Conservation (phyloP, 2,113 vertebrate species). For the Caloenas nicobarica region DNA sequence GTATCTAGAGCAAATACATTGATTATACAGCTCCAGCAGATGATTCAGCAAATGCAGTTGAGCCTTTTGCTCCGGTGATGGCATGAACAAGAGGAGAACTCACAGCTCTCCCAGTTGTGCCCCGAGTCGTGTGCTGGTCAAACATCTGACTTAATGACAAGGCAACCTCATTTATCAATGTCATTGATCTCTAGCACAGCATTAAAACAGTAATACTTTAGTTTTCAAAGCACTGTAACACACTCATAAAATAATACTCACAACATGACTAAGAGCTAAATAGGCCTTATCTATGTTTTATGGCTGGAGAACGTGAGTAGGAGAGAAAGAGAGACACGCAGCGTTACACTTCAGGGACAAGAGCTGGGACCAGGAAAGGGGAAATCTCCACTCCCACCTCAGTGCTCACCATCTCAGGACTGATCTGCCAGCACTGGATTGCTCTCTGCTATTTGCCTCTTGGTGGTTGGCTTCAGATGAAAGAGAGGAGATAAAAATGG, state of each 20-base stretch:
- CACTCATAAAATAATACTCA: conserved; percentile 27
- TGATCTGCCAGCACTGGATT: neutral
- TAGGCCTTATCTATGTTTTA: neutral
- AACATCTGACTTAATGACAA: neutral
- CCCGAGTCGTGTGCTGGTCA: neutral
- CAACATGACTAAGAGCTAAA: conserved; percentile 31
- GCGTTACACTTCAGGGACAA: neutral
- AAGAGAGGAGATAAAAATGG: neutral
- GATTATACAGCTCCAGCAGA: conserved; percentile 13
- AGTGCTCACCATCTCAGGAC: accelerated
- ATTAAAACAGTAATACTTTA: conserved; percentile 13
- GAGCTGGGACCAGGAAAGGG: neutral
- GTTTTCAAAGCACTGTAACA: conserved; percentile 41
- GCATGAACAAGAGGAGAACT: neutral
- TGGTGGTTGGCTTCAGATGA: neutral
- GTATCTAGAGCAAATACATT: neutral
- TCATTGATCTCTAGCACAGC: conserved; percentile 11
- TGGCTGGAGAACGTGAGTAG: neutral
- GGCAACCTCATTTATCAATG: neutral
- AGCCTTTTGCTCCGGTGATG: neutral
- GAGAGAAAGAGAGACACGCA: neutral
- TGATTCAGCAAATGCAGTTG: neutral
- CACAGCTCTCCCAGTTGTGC: neutral
- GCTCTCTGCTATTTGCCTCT: neutral
- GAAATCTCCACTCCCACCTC: neutral